Evolutionary conservation across 2,888 invertebrate genomes (phyloP), one percentile per base, ranked within the genome.

Genomic region (Nysson spinosus): DNA sequence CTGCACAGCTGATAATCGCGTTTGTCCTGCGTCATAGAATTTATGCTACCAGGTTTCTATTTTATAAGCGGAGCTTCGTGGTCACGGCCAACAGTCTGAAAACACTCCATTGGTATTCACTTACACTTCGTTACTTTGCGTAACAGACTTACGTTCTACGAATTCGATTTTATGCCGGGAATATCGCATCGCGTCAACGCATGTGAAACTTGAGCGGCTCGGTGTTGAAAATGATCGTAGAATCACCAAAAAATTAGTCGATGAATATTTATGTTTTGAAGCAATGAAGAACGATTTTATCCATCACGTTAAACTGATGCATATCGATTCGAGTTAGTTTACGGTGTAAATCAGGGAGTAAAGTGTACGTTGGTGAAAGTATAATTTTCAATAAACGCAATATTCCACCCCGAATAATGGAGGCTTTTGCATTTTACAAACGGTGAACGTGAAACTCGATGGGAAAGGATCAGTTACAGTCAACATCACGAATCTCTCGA

Each of bases 1-100:
- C 24, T 20, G 56, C 56, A 64, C 46, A 22, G 6, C 17, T 12
- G 49, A 42, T 65, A 65, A 65, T 65, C 56, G 46, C 46, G 56
- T 65, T 65, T 65, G 56, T 64, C 40, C 44, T 51, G 44, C 56
- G 9, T 5, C 47, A 50, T 64, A 56, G 65, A 42, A 42, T 37
- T 19, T 16, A 16, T 24, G 34, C 37, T 37, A 30, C 17, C 26
- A 5, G 46, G 65, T 64, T 64, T 64, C 65, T 64, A 64, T 56
- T 56, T 66, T 64, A 50, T 40, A 22, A 12, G 34, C n/a, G 26
- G 16, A 4, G 46, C 40, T 51, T 56, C 65, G 56, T 66, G 65
- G 65, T 66, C 65, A 66, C 47, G 65, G 65, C 47, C 65, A 64
- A 51, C 56, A 34, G 47, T 20, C 28, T 56, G 51, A 64, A 64